phyloP scores from a whole-genome alignment of 1,140 invertebrate genomes.

The Trachymyrmex septentrionalis region DNA sequence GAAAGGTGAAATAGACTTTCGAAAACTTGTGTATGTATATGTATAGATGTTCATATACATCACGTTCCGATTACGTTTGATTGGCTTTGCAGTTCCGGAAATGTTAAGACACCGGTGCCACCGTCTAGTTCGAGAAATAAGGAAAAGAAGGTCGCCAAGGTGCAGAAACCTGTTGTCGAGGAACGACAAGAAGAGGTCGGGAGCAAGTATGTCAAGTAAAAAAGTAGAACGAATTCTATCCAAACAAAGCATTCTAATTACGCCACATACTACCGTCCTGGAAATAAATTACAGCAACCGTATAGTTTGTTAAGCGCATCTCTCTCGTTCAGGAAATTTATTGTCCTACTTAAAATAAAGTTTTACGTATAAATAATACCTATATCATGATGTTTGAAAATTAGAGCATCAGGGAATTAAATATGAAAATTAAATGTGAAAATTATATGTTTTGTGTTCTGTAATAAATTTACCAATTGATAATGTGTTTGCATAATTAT shows the following conservation, averaged over 20 bases:
- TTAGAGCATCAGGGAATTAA: not conserved
- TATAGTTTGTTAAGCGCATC: not conserved
- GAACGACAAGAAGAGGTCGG: conserved; percentile 54
- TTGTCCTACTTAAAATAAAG: not conserved
- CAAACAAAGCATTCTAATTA: conserved; percentile 65
- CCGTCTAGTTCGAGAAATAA: conserved; percentile 54
- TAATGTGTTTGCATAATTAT: too few species aligned
- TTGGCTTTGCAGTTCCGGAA: conserved; percentile 58
- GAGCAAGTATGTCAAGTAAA: conserved; percentile 61
- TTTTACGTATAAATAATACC: not conserved
- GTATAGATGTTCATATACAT: conserved; percentile 1
- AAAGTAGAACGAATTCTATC: conserved; percentile 69
- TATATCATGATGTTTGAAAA: not conserved
- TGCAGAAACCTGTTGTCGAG: conserved; percentile 66
- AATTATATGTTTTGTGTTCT: not conserved
- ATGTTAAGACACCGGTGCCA: conserved; percentile 45
- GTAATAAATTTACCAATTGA: too few species aligned
- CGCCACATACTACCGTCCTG: not conserved
- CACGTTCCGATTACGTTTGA: conserved; percentile 25
- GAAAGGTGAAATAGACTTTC: not conserved
- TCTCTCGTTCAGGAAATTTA: not conserved
- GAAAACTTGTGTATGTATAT: not conserved
- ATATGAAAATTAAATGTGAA: not conserved
- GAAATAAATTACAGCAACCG: conserved; percentile 14
- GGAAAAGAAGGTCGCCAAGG: conserved; percentile 65